A percentile compares a stretch with the other conserved stretches of the same genome.
Evolutionary conservation across 2,888 invertebrate genomes (phyloP).

Genomic region (Conchocele bisecta): DNA sequence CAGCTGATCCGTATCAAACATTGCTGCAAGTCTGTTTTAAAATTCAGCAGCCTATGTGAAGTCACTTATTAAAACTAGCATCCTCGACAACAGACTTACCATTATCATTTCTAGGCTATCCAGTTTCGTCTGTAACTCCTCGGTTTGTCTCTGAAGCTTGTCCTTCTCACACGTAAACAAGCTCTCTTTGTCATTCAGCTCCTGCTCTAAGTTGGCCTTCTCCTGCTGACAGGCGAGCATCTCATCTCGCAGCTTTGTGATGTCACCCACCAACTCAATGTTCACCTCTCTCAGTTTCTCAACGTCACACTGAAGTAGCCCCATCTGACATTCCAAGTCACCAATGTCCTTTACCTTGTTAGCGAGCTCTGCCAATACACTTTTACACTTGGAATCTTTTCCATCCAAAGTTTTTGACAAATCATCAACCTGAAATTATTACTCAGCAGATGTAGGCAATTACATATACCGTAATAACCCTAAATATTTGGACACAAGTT

Average conservation of each 20-base stretch:
- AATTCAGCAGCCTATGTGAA: too few species aligned
- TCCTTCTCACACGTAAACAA: neutral
- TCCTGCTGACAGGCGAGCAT: conserved; percentile 30
- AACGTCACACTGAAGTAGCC: neutral
- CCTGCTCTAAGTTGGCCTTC: conserved; percentile 1
- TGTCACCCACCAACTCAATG: neutral
- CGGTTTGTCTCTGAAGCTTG: too few species aligned
- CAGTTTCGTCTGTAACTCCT: too few species aligned
- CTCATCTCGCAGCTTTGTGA: conserved; percentile 24
- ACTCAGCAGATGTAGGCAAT: too few species aligned
- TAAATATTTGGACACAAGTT: too few species aligned
- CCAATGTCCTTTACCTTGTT: neutral
- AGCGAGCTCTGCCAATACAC: neutral
- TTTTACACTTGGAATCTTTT: neutral
- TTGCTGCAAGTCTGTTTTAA: too few species aligned
- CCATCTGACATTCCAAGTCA: neutral
- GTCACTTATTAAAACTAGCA: too few species aligned
- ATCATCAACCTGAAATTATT: conserved; percentile 15
- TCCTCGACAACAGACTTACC: too few species aligned
- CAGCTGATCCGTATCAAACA: too few species aligned
- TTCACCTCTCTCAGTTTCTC: conserved; percentile 25
- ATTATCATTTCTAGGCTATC: too few species aligned
- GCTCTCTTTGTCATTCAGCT: conserved; percentile 6
- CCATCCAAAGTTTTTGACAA: neutral
- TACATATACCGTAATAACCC: too few species aligned